Conservation (phyloP, 1,140 invertebrate species). For the Thereuonema tuberculata region DNA sequence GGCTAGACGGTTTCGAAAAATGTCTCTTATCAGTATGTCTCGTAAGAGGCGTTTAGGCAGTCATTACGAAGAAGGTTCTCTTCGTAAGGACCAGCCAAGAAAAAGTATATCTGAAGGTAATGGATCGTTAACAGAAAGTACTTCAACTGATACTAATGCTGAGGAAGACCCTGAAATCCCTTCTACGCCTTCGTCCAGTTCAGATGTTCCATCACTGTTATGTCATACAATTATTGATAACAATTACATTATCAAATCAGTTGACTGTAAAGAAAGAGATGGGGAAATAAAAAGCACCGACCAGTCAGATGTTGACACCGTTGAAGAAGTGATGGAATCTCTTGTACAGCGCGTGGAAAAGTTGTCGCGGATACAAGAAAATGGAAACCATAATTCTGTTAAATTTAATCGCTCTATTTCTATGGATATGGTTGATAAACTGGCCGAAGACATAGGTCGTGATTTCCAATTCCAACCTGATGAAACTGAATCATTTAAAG, state of each 20-base stretch:
- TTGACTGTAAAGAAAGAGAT: background rate
- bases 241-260: background rate
- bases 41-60: no score
- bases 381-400: background rate
- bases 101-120: no score
- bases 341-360: background rate
- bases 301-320: background rate
- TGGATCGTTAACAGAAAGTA: no score
- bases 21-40: no score
- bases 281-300: background rate
- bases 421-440: background rate
- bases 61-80: no score
- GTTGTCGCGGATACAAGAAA: background rate
- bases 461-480: background rate
- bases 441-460: background rate
- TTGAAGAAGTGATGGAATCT: background rate
- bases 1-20: no score
- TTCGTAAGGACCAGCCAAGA: no score
- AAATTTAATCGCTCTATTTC: background rate
- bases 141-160: background rate
- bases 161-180: background rate
- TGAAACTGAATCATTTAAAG: background rate
- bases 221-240: background rate
- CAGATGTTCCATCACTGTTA: background rate
- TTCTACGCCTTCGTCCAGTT: no score